phyloP scores from a whole-genome alignment of 2,888 invertebrate species.

The Scaeva pyrastri region DNA sequence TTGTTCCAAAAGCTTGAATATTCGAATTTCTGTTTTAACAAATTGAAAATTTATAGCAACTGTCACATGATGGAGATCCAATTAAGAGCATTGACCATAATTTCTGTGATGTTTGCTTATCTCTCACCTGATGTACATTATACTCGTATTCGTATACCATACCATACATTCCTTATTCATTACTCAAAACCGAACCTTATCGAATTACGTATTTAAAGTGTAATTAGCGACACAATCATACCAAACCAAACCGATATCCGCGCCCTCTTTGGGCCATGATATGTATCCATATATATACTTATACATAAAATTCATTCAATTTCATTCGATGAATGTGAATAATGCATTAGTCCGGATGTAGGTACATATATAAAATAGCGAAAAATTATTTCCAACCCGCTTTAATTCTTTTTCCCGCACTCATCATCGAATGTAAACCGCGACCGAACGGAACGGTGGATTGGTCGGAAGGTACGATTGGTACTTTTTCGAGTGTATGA shows the following conservation, averaged over 20 bases:
- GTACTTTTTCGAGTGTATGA: constrained; percentile 54
- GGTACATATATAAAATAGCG: constrained; percentile 53
- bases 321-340: constrained; percentile 72
- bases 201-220: constrained; percentile 75
- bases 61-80: constrained; percentile 63
- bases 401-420: not conserved
- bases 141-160: not conserved
- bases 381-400: constrained; percentile 64
- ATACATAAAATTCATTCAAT: constrained; percentile 63
- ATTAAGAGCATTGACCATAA: constrained; percentile 58
- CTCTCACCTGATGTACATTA: not conserved
- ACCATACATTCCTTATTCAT: constrained; percentile 67
- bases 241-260: too few relatives aligned
- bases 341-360: constrained; percentile 72
- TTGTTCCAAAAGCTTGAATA: too few relatives aligned
- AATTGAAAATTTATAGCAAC: constrained; percentile 59
- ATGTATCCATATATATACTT: too few relatives aligned
- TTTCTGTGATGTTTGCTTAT: constrained; percentile 34
- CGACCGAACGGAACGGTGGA: too few relatives aligned
- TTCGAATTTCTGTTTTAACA: not conserved
- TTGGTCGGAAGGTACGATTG: constrained; percentile 48
- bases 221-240: constrained; percentile 65
- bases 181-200: constrained; percentile 73
- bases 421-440: constrained; percentile 57
- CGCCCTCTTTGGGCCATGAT: not conserved